phyloP scores from a whole-genome alignment of 2,888 invertebrate genomes.

The Pristionchus fissidentatus region DNA sequence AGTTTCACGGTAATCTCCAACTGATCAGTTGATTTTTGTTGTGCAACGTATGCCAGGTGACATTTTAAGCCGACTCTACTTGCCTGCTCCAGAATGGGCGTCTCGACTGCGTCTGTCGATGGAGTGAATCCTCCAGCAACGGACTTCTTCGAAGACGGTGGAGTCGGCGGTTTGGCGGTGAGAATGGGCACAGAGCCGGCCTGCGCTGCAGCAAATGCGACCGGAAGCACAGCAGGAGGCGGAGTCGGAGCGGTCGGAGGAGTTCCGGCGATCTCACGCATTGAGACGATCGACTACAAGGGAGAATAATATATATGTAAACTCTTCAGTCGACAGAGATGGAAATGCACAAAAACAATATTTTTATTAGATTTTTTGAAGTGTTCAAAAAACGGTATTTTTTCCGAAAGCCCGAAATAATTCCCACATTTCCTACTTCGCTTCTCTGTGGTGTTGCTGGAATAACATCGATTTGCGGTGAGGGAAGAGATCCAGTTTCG shows the following conservation, averaged over 20 bases:
- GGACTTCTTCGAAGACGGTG: background rate
- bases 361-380: background rate
- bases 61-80: background rate
- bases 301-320: background rate
- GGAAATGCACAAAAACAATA: background rate
- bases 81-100: conserved; percentile 31
- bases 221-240: background rate
- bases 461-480: background rate
- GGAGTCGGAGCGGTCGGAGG: background rate
- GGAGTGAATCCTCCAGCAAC: background rate
- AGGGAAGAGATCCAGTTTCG: background rate
- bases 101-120: conserved; percentile 6
- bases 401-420: too few species aligned
- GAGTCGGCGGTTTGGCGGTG: conserved; percentile 34
- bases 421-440: too few species aligned
- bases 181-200: background rate
- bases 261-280: background rate
- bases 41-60: background rate
- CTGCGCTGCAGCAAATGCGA: background rate
- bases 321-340: background rate
- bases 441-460: background rate
- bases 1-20: too few species aligned
- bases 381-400: too few species aligned
- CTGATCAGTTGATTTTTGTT: too few species aligned
- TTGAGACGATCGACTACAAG: background rate